Percentiles rank a stretch among this genome's conserved stretches.
Conservation (phyloP, 2,888 invertebrate genomes). For the Heteropelma amictum region DNA sequence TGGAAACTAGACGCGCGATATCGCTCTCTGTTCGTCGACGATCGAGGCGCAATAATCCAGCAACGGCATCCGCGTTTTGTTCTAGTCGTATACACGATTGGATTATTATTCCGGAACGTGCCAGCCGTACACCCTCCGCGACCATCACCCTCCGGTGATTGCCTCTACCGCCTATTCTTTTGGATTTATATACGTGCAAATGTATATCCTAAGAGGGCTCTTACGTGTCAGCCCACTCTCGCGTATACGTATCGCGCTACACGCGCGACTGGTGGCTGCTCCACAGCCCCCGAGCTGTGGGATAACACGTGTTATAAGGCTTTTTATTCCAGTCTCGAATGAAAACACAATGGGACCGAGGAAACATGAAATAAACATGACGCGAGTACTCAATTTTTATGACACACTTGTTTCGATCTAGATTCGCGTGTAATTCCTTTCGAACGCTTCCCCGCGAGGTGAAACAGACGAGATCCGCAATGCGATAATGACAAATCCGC, state of each 20-base stretch:
- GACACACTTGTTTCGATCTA: background rate
- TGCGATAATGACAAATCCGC: slow-evolving; percentile 52
- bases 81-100: slow-evolving; percentile 12
- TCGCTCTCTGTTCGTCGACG: background rate
- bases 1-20: background rate
- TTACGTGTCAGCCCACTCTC: slow-evolving; percentile 12
- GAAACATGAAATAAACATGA: background rate
- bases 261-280: background rate
- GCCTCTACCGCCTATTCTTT: slow-evolving; percentile 19
- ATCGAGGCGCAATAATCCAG: background rate
- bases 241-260: background rate
- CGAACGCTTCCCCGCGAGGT: background rate
- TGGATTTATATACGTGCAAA: slow-evolving; percentile 36
- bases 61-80: slow-evolving; percentile 9
- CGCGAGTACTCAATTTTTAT: background rate
- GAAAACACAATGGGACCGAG: background rate
- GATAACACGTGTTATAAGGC: background rate
- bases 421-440: background rate
- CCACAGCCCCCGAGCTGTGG: background rate
- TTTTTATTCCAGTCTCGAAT: background rate
- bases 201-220: slow-evolving; percentile 24
- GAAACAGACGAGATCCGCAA: slow-evolving; percentile 33
- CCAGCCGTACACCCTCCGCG: background rate
- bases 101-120: slow-evolving; percentile 32
- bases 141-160: background rate